Evolutionary conservation across 2,113 vertebrate species (phyloP).

Genomic region (Tragelaphus imberbis): DNA sequence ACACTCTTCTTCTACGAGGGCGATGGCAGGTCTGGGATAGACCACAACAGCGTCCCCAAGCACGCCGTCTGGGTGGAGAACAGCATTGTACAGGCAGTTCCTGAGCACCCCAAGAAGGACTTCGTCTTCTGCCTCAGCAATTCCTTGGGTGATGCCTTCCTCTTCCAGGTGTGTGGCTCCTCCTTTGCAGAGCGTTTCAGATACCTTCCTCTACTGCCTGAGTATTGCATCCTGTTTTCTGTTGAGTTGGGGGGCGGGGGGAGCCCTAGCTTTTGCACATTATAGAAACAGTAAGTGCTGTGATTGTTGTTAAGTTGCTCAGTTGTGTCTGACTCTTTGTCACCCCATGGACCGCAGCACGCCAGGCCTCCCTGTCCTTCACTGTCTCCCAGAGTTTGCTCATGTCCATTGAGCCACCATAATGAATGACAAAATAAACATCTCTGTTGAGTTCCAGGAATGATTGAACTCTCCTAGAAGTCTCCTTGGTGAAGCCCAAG

Average conservation of each 20-base stretch:
- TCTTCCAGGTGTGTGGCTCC: conserved; percentile 90
- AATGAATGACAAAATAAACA: background rate
- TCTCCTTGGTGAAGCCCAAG: rapidly evolving
- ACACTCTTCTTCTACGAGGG: conserved; percentile 95
- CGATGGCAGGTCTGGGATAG: conserved; percentile 90
- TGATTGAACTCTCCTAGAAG: background rate
- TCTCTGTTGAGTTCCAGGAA: background rate
- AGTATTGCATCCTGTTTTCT: rapidly evolving
- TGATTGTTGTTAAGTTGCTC: background rate
- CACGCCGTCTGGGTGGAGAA: conserved; percentile 96
- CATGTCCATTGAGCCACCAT: background rate
- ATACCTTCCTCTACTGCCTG: background rate
- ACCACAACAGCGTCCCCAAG: conserved; percentile 93
- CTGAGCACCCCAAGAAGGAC: conserved; percentile 98
- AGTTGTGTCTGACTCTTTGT: background rate
- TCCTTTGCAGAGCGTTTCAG: background rate
- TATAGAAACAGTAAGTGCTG: background rate
- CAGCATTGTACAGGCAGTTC: conserved; percentile 98
- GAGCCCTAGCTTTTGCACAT: background rate
- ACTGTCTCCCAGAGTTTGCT: background rate
- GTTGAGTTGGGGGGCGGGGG: background rate
- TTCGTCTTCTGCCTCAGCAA: conserved; percentile 99
- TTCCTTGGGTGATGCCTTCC: conserved; percentile 94
- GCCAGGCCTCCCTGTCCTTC: background rate
- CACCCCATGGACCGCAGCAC: background rate